Conservation (phyloP, 2,113 vertebrate species). For the Pelobates fuscus region DNA sequence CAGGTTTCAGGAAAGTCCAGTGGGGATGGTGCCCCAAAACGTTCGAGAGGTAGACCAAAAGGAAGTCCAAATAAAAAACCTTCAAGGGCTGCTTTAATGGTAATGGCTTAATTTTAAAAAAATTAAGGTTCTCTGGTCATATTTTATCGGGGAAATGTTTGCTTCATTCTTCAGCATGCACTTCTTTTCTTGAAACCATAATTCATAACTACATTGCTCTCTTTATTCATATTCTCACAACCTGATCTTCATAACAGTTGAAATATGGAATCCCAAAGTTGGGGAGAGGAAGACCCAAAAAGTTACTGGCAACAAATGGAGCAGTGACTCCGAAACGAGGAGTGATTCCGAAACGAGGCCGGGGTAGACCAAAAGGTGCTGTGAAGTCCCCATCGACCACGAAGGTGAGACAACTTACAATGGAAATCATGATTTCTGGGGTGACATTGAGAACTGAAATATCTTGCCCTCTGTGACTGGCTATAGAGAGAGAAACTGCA, state of each 20-base stretch:
- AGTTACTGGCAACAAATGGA: neutral
- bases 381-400: conserved; percentile 1
- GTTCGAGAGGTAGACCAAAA: conserved; percentile 30
- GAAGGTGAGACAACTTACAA: conserved; percentile 29
- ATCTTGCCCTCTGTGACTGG: too few species aligned
- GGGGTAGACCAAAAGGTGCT: conserved; percentile 36
- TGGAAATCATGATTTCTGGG: too few species aligned
- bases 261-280: neutral
- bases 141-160: too few species aligned
- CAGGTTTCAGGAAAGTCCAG: neutral
- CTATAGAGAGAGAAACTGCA: too few species aligned
- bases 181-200: too few species aligned
- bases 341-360: neutral
- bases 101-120: too few species aligned
- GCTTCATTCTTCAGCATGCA: too few species aligned
- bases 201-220: neutral
- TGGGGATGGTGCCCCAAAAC: neutral
- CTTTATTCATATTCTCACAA: too few species aligned
- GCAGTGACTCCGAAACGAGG: neutral
- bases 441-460: too few species aligned
- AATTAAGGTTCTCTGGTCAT: too few species aligned
- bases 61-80: conserved; percentile 40
- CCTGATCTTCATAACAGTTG: too few species aligned
- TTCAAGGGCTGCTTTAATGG: conserved; percentile 1
- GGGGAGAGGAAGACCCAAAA: conserved; percentile 30